Evolutionary conservation across 2,113 vertebrate species (phyloP), one percentile per base, ranked within the genome.

Genomic region (Eptesicus fuscus): DNA sequence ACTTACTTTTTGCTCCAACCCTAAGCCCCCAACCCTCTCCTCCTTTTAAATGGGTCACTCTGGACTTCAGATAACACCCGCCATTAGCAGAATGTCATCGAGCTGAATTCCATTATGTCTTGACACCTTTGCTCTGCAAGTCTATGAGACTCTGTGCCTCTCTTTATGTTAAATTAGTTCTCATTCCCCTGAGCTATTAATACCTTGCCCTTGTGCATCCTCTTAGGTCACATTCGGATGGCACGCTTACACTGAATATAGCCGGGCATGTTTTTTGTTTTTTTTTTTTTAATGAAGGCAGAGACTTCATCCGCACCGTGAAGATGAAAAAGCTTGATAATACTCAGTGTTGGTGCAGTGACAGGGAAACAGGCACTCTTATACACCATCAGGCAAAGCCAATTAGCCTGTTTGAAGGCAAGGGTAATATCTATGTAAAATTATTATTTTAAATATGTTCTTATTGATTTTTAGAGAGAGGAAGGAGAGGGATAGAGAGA

Each of bases 121-220:
- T 87, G 96, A 96, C 77, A 95, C 88, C 82, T 95, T 94, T 84
- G 77, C 47, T 90, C 65, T 80, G 63, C 77, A 84, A 78, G 65
- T 82, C 89, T 86, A 17, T 70, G 77, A 67, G 84, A 53, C 70
- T 88, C 77, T 49, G 82, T 67, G 70, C 63, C 94, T 96, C 83
- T 79, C 67, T 95, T 95, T 96, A 78, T 93, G 47, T 91, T 96
- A 96, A 95, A 90, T 94, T 77, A 93, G 91, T 44, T 96, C 71
- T 95, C 53, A 47, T 65, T 20, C 44, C 53, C 67, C 25, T 78
- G 35, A 80, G 25, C 83, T 90, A 91, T 96, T 77, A 92, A 96
- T 85, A 95, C 70, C 83, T 92, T 44, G 18, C 35, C 47, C 37
- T 96, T 96, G 90, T 83, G 70, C 51, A 78, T 96, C 88, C 67